phyloP scores from a whole-genome alignment of 2,888 invertebrate genomes.

The Aromia moschata region DNA sequence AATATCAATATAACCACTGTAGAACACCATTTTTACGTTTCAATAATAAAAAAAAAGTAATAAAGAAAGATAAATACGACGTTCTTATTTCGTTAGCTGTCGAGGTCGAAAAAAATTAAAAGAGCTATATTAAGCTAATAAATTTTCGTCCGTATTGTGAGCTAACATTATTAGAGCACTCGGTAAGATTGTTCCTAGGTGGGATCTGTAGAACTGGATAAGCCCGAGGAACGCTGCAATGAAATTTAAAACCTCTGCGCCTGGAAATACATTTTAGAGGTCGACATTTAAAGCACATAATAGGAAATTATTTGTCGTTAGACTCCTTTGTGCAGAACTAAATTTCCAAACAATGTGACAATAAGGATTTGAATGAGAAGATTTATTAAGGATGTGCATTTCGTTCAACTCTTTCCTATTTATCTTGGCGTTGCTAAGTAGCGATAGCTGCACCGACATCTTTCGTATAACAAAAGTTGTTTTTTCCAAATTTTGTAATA shows the following conservation, averaged over 20 bases:
- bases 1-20: too few relatives aligned
- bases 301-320: slow-evolving; percentile 33
- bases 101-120: background rate
- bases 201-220: slow-evolving; percentile 4
- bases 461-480: too few relatives aligned
- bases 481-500: too few relatives aligned
- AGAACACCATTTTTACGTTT: background rate
- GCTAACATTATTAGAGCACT: slow-evolving; percentile 8
- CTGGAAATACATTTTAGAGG: slow-evolving; percentile 26
- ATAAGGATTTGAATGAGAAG: slow-evolving; percentile 30
- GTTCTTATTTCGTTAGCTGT: background rate
- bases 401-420: slow-evolving; percentile 21
- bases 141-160: background rate
- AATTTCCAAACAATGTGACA: slow-evolving; percentile 32
- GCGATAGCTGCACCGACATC: too few relatives aligned
- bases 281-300: slow-evolving; percentile 27
- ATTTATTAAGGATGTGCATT: slow-evolving; percentile 27
- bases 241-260: slow-evolving; percentile 27
- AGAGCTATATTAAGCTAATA: slow-evolving; percentile 7
- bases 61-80: background rate
- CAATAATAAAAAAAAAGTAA: background rate
- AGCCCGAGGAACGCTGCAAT: slow-evolving; percentile 11
- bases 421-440: too few relatives aligned
- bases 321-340: slow-evolving; percentile 28
- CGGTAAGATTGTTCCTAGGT: slow-evolving; percentile 5